Evolutionary conservation across 1,140 invertebrate species (phyloP), one percentile per base, ranked within the genome.

Genomic region (Stenopsyche tienmushanensis): DNA sequence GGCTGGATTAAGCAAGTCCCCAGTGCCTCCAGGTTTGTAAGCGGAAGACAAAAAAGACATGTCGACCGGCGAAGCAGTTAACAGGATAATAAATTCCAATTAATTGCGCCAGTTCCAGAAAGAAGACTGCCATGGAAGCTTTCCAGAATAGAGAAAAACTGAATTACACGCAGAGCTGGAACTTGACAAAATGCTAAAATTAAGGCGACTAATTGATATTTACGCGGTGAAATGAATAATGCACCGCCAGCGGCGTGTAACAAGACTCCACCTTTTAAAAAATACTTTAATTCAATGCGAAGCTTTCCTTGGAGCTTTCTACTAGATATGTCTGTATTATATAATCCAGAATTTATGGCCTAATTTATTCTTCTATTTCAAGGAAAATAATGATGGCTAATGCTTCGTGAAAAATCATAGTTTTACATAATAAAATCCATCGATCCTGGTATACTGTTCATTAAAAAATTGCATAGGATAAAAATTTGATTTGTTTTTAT

Each of bases 71-170:
- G 55, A n/a, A n/a, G n/a, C n/a, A 60, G 41, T 60, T 64, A 70
- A 70, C 41, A 29, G 45, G 54, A 70, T 66, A 66, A 70, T 70
- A 66, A 66, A 70, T 70, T 64, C 67, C 67, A 70, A 70, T 70
- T 70, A 70, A 66, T 50, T 59, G 60, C 64, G 53, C 53, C 52
- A 21, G 41, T 54, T 24, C 47, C 41, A 24, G 44, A 18, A 13
- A 23, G 44, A n/a, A n/a, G 34, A 26, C 44, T 54, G 23, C 17
- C 15, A 17, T 47, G 7, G n/a, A 21, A 24, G 21, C 24, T 42
- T 42, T 59, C 24, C 20, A 41, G n/a, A 21, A 59, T 44, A 24
- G 13, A 13, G 59, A 20, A 53, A 53, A 25, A 41, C 49, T 20
- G 52, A 60, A 60, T 45, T 66, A 54, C 57, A 62, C 47, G 23